Evolutionary conservation across 2,888 invertebrate genomes (phyloP), one percentile per base, ranked within the genome.

Genomic region (Drosophila lacicola): DNA sequence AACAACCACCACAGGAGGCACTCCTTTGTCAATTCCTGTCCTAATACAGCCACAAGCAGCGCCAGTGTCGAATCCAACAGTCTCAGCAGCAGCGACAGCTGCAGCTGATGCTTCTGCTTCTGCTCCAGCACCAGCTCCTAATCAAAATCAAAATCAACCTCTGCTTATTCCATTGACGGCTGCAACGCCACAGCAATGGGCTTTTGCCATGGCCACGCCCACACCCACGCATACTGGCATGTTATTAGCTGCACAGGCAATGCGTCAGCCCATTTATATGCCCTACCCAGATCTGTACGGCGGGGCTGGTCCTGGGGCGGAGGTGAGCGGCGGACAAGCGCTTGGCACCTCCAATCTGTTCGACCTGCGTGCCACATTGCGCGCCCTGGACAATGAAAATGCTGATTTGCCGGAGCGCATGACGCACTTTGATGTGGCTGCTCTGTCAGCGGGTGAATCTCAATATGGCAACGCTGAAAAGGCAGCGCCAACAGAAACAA

Each of bases 351-450:
- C 88, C 46, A 86, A 86, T 60, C 65, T 86, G 42, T 89, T 88
- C 72, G 86, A 86, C 66, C 63, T 88, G 60, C 86, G 88, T 47
- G 89, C 86, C 64, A 86, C 87, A 50, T 57, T 86, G 76, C 90
- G 83, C 46, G 90, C 80, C 37, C 68, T 89, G 67, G 90, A 86
- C 79, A 88, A 82, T 74, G 90, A 86, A 74, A 85, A 82, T 70
- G 86, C 78, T 70, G 88, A 88, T 70, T 85, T 85, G 64, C 87
- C 90, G 42, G 80, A 82, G 56, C 85, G 82, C 47, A 88, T 88
- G 78, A 67, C 68, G 46, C 80, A 68, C 58, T 71, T 70, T 65
- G 68, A 69, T 57, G 74, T 42, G 25, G 45, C 74, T 46, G 55
- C 64, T n/a, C 14, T 61, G 14, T 58, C 66, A 47, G 53, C 68